Evolutionary conservation across 2,797 vertebrate species (phyloP).

Genomic region (Antennarius maculatus): DNA sequence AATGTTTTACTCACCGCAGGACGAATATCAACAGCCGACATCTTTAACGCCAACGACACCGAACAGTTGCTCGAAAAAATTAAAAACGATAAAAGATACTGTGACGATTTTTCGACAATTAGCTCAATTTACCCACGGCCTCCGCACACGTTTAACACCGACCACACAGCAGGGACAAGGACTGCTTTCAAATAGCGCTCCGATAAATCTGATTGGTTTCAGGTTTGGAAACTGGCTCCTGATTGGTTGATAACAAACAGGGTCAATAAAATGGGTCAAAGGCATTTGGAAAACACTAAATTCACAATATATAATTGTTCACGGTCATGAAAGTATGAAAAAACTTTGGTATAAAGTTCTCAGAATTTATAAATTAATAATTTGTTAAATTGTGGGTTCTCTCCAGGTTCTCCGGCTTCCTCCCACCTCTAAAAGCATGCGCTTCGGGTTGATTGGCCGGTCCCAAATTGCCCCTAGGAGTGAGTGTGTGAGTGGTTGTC

Average conservation of each 20-base stretch:
- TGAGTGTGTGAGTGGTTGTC: no score
- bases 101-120: neutral
- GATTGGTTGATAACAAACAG: slow-evolving; percentile 46
- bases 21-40: slow-evolving; percentile 52
- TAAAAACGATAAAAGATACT: fast-evolving
- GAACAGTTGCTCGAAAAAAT: no score
- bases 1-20: slow-evolving; percentile 55
- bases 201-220: slow-evolving; percentile 57
- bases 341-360: no score
- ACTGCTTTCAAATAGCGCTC: slow-evolving; percentile 68
- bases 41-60: neutral
- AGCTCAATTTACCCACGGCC: fast-evolving
- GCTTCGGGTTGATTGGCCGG: no score
- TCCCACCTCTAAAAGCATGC: no score
- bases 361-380: no score
- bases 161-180: neutral
- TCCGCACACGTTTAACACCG: neutral
- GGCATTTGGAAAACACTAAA: no score
- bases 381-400: no score
- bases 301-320: no score
- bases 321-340: no score
- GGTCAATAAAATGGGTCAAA: neutral
- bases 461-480: no score
- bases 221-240: neutral
- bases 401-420: no score